A percentile compares a stretch with the other conserved stretches of the same genome.
Evolutionary conservation across 1,140 invertebrate species (phyloP).

Genomic region (Macrocentrus cingulum): DNA sequence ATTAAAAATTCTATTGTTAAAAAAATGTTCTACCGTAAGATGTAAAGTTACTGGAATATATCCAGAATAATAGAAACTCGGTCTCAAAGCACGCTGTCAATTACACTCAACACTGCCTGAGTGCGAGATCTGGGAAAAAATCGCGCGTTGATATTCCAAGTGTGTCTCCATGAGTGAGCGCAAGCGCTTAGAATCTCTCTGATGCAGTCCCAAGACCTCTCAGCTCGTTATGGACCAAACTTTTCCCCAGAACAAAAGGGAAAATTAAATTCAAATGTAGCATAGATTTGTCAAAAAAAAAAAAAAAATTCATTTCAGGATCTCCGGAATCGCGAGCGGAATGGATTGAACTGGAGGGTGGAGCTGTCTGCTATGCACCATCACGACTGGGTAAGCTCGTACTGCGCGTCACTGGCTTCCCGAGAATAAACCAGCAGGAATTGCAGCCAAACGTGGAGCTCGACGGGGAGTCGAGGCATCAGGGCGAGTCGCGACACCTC

Average conservation of each 20-base stretch:
- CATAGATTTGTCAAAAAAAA: too few species aligned
- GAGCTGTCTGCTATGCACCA: slow-evolving; percentile 50
- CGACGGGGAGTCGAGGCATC: slow-evolving; percentile 34
- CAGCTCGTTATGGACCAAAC: too few species aligned
- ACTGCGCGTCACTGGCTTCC: slow-evolving; percentile 54
- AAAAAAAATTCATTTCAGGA: slow-evolving; percentile 31
- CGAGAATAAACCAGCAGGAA: slow-evolving; percentile 39
- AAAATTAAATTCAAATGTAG: neutral
- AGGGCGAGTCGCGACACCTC: slow-evolving; percentile 53
- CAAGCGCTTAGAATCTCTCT: slow-evolving; percentile 23
- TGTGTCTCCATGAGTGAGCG: slow-evolving; percentile 3
- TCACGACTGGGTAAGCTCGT: slow-evolving; percentile 58
- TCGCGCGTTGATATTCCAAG: slow-evolving; percentile 20
- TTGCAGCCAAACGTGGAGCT: slow-evolving; percentile 23
- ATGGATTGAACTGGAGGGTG: slow-evolving; percentile 54
- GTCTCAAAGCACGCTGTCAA: neutral
- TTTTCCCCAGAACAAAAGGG: slow-evolving; percentile 12
- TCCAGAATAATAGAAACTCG: neutral
- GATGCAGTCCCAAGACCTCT: slow-evolving; percentile 11
- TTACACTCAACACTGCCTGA: neutral
- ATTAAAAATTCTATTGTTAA: too few species aligned
- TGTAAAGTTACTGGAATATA: too few species aligned
- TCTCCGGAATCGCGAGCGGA: slow-evolving; percentile 49
- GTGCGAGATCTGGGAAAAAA: too few species aligned
- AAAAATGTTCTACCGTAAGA: too few species aligned